Conservation (phyloP, 2,113 vertebrate species). For the Piprites chloris region DNA sequence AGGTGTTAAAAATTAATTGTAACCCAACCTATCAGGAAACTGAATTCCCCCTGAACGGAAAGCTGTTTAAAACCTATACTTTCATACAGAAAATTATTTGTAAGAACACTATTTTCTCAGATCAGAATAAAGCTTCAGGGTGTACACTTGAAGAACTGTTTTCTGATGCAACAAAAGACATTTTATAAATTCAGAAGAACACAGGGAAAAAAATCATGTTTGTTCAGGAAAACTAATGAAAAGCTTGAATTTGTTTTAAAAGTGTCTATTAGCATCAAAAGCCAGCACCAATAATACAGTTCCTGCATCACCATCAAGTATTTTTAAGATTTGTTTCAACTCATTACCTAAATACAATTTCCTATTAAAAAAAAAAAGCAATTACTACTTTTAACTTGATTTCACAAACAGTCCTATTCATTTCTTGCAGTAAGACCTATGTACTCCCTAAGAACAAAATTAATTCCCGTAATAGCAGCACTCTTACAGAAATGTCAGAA, state of each 20-base stretch:
- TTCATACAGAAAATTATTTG: neutral
- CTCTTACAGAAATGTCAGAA: neutral
- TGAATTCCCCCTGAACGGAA: neutral
- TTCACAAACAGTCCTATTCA: slow-evolving; percentile 68
- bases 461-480: slow-evolving; percentile 42
- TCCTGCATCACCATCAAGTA: slow-evolving; percentile 43
- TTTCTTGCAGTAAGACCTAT: slow-evolving; percentile 62
- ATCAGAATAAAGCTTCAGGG: neutral
- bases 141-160: neutral
- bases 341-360: slow-evolving; percentile 75
- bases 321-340: slow-evolving; percentile 59
- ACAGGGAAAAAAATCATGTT: neutral
- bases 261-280: slow-evolving; percentile 28
- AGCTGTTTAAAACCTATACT: neutral
- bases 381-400: slow-evolving; percentile 70
- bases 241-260: slow-evolving; percentile 22
- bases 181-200: neutral
- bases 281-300: slow-evolving; percentile 40
- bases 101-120: neutral
- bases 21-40: neutral
- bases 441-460: slow-evolving; percentile 19
- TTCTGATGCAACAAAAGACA: neutral
- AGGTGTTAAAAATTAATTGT: neutral
- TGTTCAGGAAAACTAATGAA: slow-evolving; percentile 18
- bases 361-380: neutral